A percentile compares a stretch with the other conserved stretches of the same genome.
phyloP scores from a whole-genome alignment of 2,888 invertebrate species.

The Harpalus rufipes region DNA sequence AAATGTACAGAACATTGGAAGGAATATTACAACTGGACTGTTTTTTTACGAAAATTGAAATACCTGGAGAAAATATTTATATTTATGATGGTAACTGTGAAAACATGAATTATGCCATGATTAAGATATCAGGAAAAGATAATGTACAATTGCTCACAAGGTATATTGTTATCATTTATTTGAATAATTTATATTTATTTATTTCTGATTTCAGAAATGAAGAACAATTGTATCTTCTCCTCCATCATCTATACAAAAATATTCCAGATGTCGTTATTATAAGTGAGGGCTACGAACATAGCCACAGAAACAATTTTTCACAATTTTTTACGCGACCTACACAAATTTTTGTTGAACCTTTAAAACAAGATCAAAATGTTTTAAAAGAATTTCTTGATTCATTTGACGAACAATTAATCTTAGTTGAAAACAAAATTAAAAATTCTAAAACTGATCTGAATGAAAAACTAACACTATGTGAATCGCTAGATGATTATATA shows the following conservation, averaged over 20 bases:
- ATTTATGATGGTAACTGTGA: constrained; percentile 70
- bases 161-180: neutral
- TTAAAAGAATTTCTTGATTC: constrained; percentile 69
- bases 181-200: no score
- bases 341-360: constrained; percentile 57
- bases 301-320: neutral
- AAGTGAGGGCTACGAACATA: constrained; percentile 67
- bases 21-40: constrained; percentile 73
- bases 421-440: constrained; percentile 68
- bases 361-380: constrained; percentile 32
- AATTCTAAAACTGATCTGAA: constrained; percentile 16
- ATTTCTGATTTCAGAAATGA: constrained; percentile 38
- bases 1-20: constrained; percentile 69
- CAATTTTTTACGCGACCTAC: constrained; percentile 33
- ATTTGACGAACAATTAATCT: constrained; percentile 70
- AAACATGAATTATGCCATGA: constrained; percentile 70
- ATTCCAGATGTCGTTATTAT: constrained; percentile 74
- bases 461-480: constrained; percentile 47
- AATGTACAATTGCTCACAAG: constrained; percentile 31
- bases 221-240: constrained; percentile 47
- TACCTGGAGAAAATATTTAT: constrained; percentile 69
- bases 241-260: constrained; percentile 69
- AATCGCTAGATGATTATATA: constrained; percentile 65
- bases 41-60: constrained; percentile 70
- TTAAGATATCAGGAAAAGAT: constrained; percentile 67